Base-by-base conservation (phyloP, 2,888 invertebrate species). In the Omphaloscelis lunosa region DNA sequence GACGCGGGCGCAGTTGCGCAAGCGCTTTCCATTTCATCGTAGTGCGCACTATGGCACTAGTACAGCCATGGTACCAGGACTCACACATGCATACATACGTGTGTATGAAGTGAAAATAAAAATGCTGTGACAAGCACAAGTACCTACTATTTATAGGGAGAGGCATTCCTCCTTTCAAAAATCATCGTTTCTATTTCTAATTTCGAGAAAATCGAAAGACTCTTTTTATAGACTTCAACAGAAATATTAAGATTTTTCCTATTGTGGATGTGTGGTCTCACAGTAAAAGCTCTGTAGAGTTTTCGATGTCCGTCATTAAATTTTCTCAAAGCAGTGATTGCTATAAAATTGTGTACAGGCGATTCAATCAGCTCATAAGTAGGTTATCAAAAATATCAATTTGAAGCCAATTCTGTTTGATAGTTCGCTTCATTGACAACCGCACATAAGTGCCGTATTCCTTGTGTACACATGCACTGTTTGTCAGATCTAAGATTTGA, bases 21-120 rank as follows among this genome's bases (percentile, higher is more conserved):
- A 96, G 92, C 94, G 94, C 96, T 96, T 96, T 96, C 96, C 95
- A 94, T 96, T 96, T 96, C 96, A 94, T 95, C 92, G 90, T 90
- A 83, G 85, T 85, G 83, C 84, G 87, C 87, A 87, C 51, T 51
- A 23, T 23, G 51, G 51, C 51, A 23, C 82, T 71, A 82, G 78
- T 78, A 83, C 76, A 73, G 69, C 81, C 78, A 77, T 74, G 73
- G 84, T 83, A 83, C 80, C 34, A 67, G 62, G 27, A 78, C 78
- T 66, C 59, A 69, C 80, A 78, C 77, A 75, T 34, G 72, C 72
- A 61, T 34, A 75, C 72, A 61, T 39, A 72, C 41, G 51, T 58
- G 70, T 69, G n/a, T 66, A 59, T 83, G 34, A 75, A 84, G 83
- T 75, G 78, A 71, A 75, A 84, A 81, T 84, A 70, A 81, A 74